phyloP scores from a whole-genome alignment of 2,888 invertebrate genomes.

The Trichogramma dendrolimi region DNA sequence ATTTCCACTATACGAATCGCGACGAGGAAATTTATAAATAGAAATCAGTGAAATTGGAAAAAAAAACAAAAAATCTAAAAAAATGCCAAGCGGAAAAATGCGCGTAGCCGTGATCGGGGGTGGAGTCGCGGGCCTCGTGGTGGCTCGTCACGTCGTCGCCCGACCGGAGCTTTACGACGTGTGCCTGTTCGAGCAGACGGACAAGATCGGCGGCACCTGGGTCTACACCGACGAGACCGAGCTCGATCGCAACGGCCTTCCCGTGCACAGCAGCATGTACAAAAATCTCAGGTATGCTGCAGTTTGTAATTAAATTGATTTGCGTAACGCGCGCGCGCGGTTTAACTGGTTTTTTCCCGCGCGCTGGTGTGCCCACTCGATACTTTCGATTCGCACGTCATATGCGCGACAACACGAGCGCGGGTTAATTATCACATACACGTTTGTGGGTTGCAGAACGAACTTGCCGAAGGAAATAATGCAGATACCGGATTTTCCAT shows the following conservation, averaged over 20 bases:
- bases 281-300: slow-evolving; percentile 70
- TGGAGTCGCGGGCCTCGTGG: slow-evolving; percentile 82
- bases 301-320: slow-evolving; percentile 4
- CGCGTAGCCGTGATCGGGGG: slow-evolving; percentile 76
- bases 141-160: slow-evolving; percentile 66
- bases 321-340: background rate
- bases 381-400: background rate
- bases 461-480: slow-evolving; percentile 91
- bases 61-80: slow-evolving; percentile 4
- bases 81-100: slow-evolving; percentile 50
- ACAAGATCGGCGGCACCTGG: slow-evolving; percentile 84
- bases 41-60: background rate
- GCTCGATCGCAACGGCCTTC: slow-evolving; percentile 70
- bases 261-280: slow-evolving; percentile 90
- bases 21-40: background rate
- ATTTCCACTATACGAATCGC: no score
- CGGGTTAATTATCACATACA: background rate
- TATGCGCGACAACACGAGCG: background rate
- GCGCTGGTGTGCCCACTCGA: background rate
- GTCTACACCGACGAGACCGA: slow-evolving; percentile 76
- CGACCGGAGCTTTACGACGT: slow-evolving; percentile 52
- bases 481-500: slow-evolving; percentile 84
- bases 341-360: background rate
- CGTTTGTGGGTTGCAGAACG: slow-evolving; percentile 60
- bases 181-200: slow-evolving; percentile 70